phyloP scores from a whole-genome alignment of 2,113 vertebrate species.

The Perca schrenkii region DNA sequence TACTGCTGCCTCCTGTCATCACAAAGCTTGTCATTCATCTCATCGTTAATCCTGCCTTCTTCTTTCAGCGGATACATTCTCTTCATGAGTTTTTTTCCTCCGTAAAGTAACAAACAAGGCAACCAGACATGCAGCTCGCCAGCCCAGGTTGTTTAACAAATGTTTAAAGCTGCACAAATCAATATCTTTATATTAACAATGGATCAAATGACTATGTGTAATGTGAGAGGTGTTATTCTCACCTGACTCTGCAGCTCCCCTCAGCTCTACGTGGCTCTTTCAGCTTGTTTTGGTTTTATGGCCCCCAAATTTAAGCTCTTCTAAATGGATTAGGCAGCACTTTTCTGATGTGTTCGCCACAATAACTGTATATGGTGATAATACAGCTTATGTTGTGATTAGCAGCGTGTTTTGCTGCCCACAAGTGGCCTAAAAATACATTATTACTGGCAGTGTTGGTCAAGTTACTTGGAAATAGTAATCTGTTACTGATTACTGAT shows the following conservation, averaged over 20 bases:
- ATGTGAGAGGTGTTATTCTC: background rate
- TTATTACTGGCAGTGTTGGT: too few species aligned
- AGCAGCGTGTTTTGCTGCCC: background rate
- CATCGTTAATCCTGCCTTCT: conserved; percentile 65
- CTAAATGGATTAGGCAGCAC: too few species aligned
- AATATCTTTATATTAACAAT: background rate
- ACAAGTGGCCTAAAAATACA: background rate
- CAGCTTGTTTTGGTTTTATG: conserved; percentile 16
- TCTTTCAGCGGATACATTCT: conserved; percentile 44
- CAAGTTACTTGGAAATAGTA: too few species aligned
- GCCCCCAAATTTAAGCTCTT: background rate
- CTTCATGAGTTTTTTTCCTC: conserved; percentile 17
- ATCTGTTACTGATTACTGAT: too few species aligned
- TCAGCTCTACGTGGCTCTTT: background rate
- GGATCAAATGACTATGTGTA: background rate
- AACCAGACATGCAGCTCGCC: conserved; percentile 4
- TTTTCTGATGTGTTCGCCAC: background rate
- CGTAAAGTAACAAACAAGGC: conserved; percentile 20
- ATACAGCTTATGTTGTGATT: background rate
- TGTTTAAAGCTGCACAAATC: conserved; percentile 11
- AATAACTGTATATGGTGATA: background rate
- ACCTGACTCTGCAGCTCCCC: background rate
- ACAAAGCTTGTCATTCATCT: conserved; percentile 78
- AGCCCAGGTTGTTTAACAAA: background rate
- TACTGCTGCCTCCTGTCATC: conserved; percentile 76